These are phyloP conservation scores for Tauraco erythrolophus DNA, from an alignment of 2,113 vertebrate species.

Conservation along the genomic window DNA sequence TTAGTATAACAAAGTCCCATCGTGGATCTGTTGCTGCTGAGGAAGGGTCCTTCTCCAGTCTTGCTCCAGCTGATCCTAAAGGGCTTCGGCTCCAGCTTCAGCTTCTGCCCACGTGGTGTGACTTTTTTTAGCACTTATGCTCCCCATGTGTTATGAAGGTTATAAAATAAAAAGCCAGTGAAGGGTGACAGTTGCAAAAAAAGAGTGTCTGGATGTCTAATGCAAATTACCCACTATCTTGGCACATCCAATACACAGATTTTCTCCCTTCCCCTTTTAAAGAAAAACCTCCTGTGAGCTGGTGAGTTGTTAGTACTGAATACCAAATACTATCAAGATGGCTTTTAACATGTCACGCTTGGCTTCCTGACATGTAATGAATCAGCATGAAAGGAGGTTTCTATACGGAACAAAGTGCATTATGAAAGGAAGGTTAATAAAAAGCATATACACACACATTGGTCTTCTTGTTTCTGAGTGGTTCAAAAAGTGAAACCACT, in stretches of 20 bases:
- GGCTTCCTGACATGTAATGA: slow-evolving; percentile 73
- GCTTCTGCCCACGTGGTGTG: background rate
- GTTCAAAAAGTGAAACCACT: slow-evolving; percentile 10
- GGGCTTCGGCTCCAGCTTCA: background rate
- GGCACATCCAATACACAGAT: slow-evolving; percentile 74
- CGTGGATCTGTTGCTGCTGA: background rate
- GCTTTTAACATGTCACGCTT: slow-evolving; percentile 75
- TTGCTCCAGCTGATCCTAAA: background rate
- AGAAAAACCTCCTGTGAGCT: slow-evolving; percentile 53
- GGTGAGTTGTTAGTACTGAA: slow-evolving; percentile 68
- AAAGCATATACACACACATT: background rate
- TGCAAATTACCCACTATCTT: slow-evolving; percentile 75
- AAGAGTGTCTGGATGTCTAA: slow-evolving; percentile 72
- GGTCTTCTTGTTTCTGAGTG: background rate
- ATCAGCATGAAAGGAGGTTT: slow-evolving; percentile 71
- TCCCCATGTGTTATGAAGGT: slow-evolving; percentile 54
- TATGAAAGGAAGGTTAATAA: slow-evolving; percentile 54
- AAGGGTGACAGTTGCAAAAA: slow-evolving; percentile 78
- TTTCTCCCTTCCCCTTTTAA: slow-evolving; percentile 24
- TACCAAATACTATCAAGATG: slow-evolving; percentile 75
- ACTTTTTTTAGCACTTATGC: slow-evolving; percentile 1
- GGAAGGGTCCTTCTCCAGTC: background rate
- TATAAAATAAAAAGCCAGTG: slow-evolving; percentile 73
- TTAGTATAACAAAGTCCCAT: background rate
- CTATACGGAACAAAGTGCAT: slow-evolving; percentile 32